Evolutionary conservation across 2,113 vertebrate genomes (phyloP).

Genomic region (Hystrix brachyura): DNA sequence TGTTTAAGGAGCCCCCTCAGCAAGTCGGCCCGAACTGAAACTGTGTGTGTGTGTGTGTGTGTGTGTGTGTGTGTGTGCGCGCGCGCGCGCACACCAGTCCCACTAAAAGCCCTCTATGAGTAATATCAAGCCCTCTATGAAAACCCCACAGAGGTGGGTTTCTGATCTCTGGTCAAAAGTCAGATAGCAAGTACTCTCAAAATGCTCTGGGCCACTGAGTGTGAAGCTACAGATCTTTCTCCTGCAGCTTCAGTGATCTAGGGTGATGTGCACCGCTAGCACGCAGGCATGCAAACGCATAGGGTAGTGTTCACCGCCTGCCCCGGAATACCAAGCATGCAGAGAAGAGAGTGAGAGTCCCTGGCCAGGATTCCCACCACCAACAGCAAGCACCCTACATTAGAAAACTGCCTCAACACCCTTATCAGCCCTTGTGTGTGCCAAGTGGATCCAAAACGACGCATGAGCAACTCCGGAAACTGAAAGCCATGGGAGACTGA

Average conservation of each 20-base stretch:
- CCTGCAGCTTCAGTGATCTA: background rate
- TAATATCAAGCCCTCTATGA: too few species aligned
- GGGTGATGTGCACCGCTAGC: background rate
- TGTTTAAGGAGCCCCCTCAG: background rate
- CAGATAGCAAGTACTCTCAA: too few species aligned
- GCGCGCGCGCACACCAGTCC: too few species aligned
- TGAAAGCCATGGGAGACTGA: background rate
- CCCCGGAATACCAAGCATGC: background rate
- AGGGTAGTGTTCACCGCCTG: background rate
- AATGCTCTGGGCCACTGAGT: background rate
- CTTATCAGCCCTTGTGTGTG: background rate
- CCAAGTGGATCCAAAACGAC: background rate
- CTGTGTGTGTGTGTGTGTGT: too few species aligned
- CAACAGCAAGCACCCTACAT: background rate
- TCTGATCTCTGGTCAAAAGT: background rate
- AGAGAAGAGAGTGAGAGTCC: too few species aligned
- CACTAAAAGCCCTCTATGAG: background rate
- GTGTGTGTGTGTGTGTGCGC: background rate
- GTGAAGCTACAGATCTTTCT: background rate
- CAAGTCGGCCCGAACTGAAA: background rate
- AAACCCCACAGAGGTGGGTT: background rate
- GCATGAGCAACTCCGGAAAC: background rate
- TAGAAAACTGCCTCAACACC: background rate
- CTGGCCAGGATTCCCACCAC: accelerated
- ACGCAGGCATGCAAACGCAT: accelerated